A percentile compares a stretch with the other conserved stretches of the same genome.
Evolutionary conservation across 2,888 invertebrate species (phyloP).

Genomic region (Lasioglossum lativentre): DNA sequence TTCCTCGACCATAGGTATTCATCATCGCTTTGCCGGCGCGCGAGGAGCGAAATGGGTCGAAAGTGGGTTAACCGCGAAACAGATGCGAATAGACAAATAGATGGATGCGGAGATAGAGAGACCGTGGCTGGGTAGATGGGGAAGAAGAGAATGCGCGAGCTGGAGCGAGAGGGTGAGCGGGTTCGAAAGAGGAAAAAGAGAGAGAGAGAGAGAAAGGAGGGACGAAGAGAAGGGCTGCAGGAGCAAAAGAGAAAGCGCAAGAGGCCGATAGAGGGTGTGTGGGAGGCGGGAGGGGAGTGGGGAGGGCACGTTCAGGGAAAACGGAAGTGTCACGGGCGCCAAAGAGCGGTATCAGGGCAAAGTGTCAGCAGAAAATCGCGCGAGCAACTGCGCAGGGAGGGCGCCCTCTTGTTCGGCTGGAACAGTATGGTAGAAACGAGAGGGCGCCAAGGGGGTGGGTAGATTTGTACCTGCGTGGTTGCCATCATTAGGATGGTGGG

Average conservation of each 20-base stretch:
- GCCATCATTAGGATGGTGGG: slow-evolving; percentile 83
- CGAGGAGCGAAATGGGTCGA: slow-evolving; percentile 62
- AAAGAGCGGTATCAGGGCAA: slow-evolving; percentile 63
- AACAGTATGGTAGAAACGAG: slow-evolving; percentile 49
- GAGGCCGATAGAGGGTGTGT: neutral
- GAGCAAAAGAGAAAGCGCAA: neutral
- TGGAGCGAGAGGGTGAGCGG: neutral
- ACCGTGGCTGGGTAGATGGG: slow-evolving; percentile 5
- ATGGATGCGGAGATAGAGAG: slow-evolving; percentile 24
- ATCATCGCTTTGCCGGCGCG: slow-evolving; percentile 42
- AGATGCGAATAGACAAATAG: slow-evolving; percentile 57
- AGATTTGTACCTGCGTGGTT: slow-evolving; percentile 81
- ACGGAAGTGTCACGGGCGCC: slow-evolving; percentile 54
- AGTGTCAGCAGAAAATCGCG: slow-evolving; percentile 78
- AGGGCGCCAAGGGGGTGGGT: slow-evolving; percentile 60
- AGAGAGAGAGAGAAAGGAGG: neutral
- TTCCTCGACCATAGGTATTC: slow-evolving; percentile 40
- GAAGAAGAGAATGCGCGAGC: slow-evolving; percentile 15
- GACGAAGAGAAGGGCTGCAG: neutral
- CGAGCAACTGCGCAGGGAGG: slow-evolving; percentile 25
- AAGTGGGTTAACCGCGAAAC: slow-evolving; percentile 72
- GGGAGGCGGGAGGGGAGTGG: neutral
- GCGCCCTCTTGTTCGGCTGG: slow-evolving; percentile 41
- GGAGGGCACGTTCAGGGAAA: slow-evolving; percentile 51
- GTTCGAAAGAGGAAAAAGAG: neutral